These are phyloP conservation scores for Vanessa cardui DNA, from an alignment of 2,888 invertebrate species.

Conservation along the genomic window DNA sequence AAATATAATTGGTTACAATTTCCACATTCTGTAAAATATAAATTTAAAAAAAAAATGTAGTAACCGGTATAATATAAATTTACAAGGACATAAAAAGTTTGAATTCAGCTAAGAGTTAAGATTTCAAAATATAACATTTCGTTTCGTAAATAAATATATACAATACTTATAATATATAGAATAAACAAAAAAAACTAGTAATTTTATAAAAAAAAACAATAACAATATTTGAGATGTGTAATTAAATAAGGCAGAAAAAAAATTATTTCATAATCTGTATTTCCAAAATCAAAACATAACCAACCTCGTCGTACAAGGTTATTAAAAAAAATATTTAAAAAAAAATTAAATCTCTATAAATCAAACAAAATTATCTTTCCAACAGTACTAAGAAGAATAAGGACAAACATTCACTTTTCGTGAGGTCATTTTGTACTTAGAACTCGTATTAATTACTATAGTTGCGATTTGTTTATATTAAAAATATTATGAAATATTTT, in stretches of 20 bases:
- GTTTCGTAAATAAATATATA: no score
- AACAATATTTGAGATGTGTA: no score
- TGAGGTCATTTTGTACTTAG: constrained; percentile 32
- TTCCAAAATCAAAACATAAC: not conserved
- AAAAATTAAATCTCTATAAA: constrained; percentile 7
- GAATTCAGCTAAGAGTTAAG: no score
- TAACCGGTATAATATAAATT: no score
- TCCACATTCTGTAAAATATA: no score
- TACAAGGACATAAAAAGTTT: no score
- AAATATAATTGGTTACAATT: no score
- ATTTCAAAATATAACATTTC: no score
- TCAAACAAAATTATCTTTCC: constrained; percentile 9
- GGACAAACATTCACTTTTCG: constrained; percentile 36
- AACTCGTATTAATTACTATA: constrained; percentile 13
- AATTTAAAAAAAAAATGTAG: no score
- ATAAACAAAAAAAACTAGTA: no score
- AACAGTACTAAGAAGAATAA: constrained; percentile 18
- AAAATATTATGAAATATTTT: not conserved
- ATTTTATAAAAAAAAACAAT: no score
- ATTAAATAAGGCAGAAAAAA: not conserved
- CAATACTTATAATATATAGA: no score
- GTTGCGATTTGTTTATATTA: not conserved
- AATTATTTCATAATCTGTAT: not conserved
- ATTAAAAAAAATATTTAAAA: not conserved
- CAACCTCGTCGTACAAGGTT: not conserved